A percentile compares a stretch with the other conserved stretches of the same genome.
phyloP scores from a whole-genome alignment of 2,888 invertebrate genomes.

The Tridacna crocea region DNA sequence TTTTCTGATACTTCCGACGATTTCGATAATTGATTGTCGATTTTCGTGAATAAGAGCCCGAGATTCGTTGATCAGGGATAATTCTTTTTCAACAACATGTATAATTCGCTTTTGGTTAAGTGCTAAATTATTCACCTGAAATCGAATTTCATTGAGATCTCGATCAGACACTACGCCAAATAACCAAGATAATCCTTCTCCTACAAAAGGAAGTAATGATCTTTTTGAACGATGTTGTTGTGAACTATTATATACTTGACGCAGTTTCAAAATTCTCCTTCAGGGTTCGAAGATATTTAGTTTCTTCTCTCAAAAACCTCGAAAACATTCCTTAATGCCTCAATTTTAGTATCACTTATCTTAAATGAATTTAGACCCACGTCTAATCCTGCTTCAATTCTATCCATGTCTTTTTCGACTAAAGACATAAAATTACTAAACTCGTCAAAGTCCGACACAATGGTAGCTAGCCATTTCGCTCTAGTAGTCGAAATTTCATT shows the following conservation, averaged over 20 bases:
- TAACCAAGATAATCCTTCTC: slow-evolving; percentile 2
- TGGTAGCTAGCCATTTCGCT: slow-evolving; percentile 8
- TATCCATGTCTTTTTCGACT: background rate
- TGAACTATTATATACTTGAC: background rate
- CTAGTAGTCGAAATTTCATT: slow-evolving; percentile 4
- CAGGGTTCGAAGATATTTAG: background rate
- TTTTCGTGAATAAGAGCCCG: background rate
- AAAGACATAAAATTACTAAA: background rate
- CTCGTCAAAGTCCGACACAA: background rate
- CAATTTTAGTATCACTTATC: background rate
- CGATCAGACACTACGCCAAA: background rate
- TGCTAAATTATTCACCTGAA: background rate
- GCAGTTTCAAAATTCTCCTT: background rate
- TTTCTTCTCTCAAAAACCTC: background rate
- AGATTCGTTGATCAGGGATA: background rate
- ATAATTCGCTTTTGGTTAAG: background rate
- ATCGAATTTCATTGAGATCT: background rate
- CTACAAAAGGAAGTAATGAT: background rate
- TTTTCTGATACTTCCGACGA: background rate
- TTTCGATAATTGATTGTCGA: background rate
- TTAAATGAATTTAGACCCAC: background rate
- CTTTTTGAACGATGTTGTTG: background rate
- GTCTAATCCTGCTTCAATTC: background rate
- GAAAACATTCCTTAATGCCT: background rate
- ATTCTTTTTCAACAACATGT: slow-evolving; percentile 1